Percentiles rank a stretch among this genome's conserved stretches.
Evolutionary conservation across 2,888 invertebrate genomes (phyloP).

Genomic region (Hydrotaea cyrtoneurina): DNA sequence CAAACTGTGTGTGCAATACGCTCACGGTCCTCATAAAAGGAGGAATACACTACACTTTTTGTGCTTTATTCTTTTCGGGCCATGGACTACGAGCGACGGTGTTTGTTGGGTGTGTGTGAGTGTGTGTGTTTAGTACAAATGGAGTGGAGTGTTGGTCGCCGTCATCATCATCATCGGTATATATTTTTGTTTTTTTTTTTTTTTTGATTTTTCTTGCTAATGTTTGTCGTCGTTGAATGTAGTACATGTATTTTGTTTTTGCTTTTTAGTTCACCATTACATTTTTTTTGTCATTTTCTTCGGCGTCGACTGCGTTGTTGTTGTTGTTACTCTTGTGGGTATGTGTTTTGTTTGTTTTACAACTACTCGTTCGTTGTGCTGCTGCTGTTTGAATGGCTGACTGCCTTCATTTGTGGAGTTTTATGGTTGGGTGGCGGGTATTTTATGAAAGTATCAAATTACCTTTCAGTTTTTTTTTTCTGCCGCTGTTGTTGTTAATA

Average conservation of each 20-base stretch:
- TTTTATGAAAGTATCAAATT: slow-evolving; percentile 78
- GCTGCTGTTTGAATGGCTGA: slow-evolving; percentile 64
- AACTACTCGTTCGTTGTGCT: slow-evolving; percentile 62
- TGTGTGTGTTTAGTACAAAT: too few species aligned
- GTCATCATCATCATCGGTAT: slow-evolving; percentile 27
- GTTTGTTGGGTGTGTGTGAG: not conserved
- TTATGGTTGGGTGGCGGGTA: slow-evolving; percentile 79
- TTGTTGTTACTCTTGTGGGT: slow-evolving; percentile 42
- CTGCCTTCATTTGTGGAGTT: slow-evolving; percentile 76
- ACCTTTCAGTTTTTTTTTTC: slow-evolving; percentile 64
- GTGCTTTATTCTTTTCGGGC: not conserved
- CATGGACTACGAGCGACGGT: not conserved
- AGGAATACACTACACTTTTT: not conserved
- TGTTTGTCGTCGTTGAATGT: slow-evolving; percentile 41
- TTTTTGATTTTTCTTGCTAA: too few species aligned
- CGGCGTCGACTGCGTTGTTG: slow-evolving; percentile 30
- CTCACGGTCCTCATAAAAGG: too few species aligned
- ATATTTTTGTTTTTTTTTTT: slow-evolving; percentile 27
- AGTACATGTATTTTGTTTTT: slow-evolving; percentile 13
- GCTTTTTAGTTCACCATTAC: slow-evolving; percentile 57
- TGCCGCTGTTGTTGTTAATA: not conserved
- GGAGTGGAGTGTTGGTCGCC: slow-evolving; percentile 10
- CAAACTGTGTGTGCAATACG: not conserved
- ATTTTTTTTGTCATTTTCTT: not conserved
- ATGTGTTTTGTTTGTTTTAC: slow-evolving; percentile 30